Base-by-base conservation (phyloP, 2,113 vertebrate genomes). In the Hirundichthys speculiger region DNA sequence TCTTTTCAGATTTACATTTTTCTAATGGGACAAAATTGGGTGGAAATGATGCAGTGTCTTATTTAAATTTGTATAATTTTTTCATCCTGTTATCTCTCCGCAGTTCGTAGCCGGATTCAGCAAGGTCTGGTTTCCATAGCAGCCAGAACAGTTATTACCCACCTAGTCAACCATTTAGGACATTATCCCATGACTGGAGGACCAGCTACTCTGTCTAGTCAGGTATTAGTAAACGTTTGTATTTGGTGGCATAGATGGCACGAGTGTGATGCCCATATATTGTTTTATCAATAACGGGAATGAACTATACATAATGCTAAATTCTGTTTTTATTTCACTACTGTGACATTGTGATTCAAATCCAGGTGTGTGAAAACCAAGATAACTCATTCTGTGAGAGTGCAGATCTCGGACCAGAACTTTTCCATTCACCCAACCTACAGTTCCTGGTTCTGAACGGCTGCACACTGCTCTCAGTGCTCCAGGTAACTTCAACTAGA, bases 111-210 rank as follows among this genome's bases (percentile, higher is more conserved):
- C 52, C 96, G 95, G 13, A 97, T 98, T 86, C 98, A 98, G 57
- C 96, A 97, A 80, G 98, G 97, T 84, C 92, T 99, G 75, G 96
- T 99, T 73, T 97, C 97, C 62, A 94, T 99, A 63, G 96, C 98
- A 49, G 98, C 98, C 67, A 95, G 98, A 53, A 99, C 96, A n/a
- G 96, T 99, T 40, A 96, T 99, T 84, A 96, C 96, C 11, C 98
- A 99, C 86, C 91, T 99, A 68, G 95, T 99, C 80, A 99, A 99
- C 86, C 96, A 98, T 83, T 91, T 99, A 64, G 96, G 95, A 57
- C 98, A 99, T 91, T 99, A 98, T 88, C 98, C 98, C 13, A 97
- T 98, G 95, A 96, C 95, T 0, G 97, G 98, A 69, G 98, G 97
- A 38, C 97, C 98, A 10, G 96, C 98, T 41, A 98, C 98, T 89